Evolutionary conservation across 2,888 invertebrate genomes (phyloP), one percentile per base, ranked within the genome.

Genomic region (Carcina quercana): DNA sequence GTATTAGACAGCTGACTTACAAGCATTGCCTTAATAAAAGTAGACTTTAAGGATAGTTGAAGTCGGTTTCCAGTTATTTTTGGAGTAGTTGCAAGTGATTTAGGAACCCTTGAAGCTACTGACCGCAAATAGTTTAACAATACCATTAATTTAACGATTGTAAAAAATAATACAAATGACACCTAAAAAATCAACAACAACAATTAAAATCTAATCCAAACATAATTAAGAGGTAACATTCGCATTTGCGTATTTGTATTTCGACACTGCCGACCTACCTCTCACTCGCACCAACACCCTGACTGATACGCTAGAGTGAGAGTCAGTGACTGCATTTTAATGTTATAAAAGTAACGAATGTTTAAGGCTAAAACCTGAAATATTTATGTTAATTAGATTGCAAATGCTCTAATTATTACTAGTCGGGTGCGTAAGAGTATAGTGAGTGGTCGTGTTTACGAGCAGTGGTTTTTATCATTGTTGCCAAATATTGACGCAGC

Each of bases 341-440:
- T 67, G 67, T 64, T 64, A 68, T 70, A 54, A 60, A 50, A 64
- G 62, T 62, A 72, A 67, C 67, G 61, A 63, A 61, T 70, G 58
- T 55, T 65, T 69, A 67, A 79, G 71, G 75, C 60, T 72, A 75
- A 67, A 71, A 78, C 74, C 79, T 79, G 80, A 80, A 80, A 76
- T 78, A 70, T 63, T 73, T 78, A 82, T 82, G 79, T 59, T 75
- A 82, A 82, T 82, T 61, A 70, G 53, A 65, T 71, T 72, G 76
- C 79, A 72, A 72, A 45, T 66, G 68, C 68, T 72, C 65, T 76
- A 76, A 78, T 79, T 82, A 68, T 53, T 60, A 15, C 26, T 76
- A 80, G 76, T 80, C 58, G 56, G 56, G 53, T 54, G 64, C 69
- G 68, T 57, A 50, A 55, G 61, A 60, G 49, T 56, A 50, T 47